A percentile compares a stretch with the other conserved stretches of the same genome.
phyloP scores from a whole-genome alignment of 2,797 vertebrate genomes.

The Amazona finschi region DNA sequence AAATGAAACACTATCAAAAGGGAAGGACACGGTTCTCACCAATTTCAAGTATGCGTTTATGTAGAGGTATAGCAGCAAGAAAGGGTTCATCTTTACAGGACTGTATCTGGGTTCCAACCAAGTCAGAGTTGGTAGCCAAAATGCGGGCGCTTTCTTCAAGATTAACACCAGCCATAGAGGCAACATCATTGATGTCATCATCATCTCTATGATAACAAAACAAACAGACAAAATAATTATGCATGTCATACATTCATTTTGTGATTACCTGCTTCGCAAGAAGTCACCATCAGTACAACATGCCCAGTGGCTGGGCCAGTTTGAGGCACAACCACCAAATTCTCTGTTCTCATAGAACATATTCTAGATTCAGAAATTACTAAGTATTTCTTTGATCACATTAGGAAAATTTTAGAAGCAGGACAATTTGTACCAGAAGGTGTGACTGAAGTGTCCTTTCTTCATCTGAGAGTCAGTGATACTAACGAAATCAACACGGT shows the following conservation, averaged over 20 bases:
- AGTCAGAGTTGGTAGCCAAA: conserved; percentile 85
- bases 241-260: neutral
- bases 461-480: neutral
- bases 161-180: conserved; percentile 89
- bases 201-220: conserved; percentile 78
- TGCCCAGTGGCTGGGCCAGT: neutral
- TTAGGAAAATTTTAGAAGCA: neutral
- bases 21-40: conserved; percentile 69
- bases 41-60: conserved; percentile 85
- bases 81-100: conserved; percentile 90
- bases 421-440: neutral
- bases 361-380: neutral
- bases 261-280: neutral
- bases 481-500: neutral
- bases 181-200: conserved; percentile 89
- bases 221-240: neutral
- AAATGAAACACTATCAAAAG: neutral
- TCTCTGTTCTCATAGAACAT: neutral
- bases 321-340: neutral
- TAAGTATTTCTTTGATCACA: neutral
- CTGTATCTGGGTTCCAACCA: conserved; percentile 85
- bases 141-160: conserved; percentile 88
- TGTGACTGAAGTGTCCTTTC: neutral
- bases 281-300: neutral
- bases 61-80: conserved; percentile 82